Evolutionary conservation across 1,140 invertebrate genomes (phyloP), one percentile per base, ranked within the genome.

Genomic region (Centruroides vittatus): DNA sequence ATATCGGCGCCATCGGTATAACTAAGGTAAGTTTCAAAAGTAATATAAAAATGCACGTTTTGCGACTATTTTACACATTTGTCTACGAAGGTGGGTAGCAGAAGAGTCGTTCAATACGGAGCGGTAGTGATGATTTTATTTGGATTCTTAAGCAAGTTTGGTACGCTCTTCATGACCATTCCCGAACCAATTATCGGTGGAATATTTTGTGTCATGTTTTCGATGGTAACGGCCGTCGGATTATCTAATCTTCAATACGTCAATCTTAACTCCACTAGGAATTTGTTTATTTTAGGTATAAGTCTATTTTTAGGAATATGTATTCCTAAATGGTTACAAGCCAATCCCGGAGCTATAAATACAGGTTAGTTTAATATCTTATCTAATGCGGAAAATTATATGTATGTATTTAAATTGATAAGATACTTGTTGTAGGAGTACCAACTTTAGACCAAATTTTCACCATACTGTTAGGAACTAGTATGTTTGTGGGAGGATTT

Each of bases 181-280:
- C 89, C 90, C 4, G 85, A 88, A 69, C 88, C 89, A 0, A 84
- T 93, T n/a, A 80, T 93, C 3, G 90, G 89, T 0, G 90, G 89
- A 4, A 81, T 88, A 57, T 89, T 91, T 73, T 88, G 88, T 66
- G 80, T 91, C 3, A 87, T 89, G 82, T 90, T 91, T 70, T 88
- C 88, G 41, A 87, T 90, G 83, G 88, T 90, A 60, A 79, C 82
- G 9, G 85, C 86, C 11, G 87, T 89, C 68, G 86, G 86, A 78
- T 72, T 92, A 1, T 89, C 88, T 0, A 85, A 86, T 13, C 76
- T 92, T 10, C 86, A 91, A 69, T 88, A 86, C 68, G 81, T 92
- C 34, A 79, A 91, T 69, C 73, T 93, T 41, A 86, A 87, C 69
- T 89, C 86, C 11, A 80, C 87, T 13, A 65, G 76, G 60, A 93